Percentiles rank a stretch among this genome's conserved stretches.
Evolutionary conservation across 2,113 vertebrate genomes (phyloP).

Genomic region (Gobius niger): DNA sequence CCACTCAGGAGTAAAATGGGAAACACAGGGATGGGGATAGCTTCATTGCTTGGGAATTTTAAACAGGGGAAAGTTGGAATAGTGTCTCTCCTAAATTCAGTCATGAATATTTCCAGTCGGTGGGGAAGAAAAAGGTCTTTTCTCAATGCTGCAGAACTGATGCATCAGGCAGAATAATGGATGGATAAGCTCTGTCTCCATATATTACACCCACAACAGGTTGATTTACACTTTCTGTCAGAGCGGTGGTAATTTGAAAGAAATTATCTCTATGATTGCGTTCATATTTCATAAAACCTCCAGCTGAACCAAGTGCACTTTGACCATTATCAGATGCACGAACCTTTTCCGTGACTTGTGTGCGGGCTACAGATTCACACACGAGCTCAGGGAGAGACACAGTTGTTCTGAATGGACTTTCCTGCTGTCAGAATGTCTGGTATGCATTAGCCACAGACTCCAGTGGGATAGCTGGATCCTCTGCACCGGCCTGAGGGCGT

Average conservation of each 20-base stretch:
- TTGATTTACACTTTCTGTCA: constrained; percentile 26
- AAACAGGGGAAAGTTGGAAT: constrained; percentile 80
- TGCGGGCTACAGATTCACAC: constrained; percentile 24
- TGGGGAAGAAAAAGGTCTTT: constrained; percentile 61
- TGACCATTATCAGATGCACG: constrained; percentile 59
- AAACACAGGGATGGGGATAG: constrained; percentile 73
- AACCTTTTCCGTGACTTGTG: constrained; percentile 61
- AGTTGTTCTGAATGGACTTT: constrained; percentile 75
- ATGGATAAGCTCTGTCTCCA: constrained; percentile 33
- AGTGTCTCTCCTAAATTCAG: constrained; percentile 69
- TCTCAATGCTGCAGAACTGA: constrained; percentile 55
- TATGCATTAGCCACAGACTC: constrained; percentile 83
- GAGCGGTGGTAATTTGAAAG: constrained; percentile 4
- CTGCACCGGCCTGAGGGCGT: constrained; percentile 59
- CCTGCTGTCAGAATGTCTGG: constrained; percentile 83
- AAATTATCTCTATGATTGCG: not conserved
- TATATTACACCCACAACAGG: constrained; percentile 38
- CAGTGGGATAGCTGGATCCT: constrained; percentile 78
- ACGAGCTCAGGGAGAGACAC: constrained; percentile 47
- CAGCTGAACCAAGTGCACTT: constrained; percentile 57
- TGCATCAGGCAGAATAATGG: constrained; percentile 42
- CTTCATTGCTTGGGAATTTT: constrained; percentile 78
- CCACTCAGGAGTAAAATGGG: constrained; percentile 64
- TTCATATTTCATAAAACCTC: constrained; percentile 18
- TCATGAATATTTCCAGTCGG: constrained; percentile 72